A percentile compares a stretch with the other conserved stretches of the same genome.
Conservation (phyloP, 2,888 invertebrate species). For the Macrophya alboannulata region DNA sequence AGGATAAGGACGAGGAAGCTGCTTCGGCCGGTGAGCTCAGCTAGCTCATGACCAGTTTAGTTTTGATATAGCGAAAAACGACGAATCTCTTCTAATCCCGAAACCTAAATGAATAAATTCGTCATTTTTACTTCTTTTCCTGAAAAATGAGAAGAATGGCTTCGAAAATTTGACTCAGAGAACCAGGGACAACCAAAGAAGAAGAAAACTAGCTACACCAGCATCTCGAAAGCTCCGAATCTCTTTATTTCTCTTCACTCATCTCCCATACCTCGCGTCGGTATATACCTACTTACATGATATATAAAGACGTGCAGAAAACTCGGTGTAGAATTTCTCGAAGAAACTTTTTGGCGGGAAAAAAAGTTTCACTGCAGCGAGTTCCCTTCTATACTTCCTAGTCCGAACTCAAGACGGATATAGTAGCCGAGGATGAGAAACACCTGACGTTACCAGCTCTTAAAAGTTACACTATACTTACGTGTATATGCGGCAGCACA, state of each 20-base stretch:
- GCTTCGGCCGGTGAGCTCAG: not conserved
- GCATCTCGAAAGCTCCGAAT: constrained; percentile 32
- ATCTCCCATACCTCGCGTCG: not conserved
- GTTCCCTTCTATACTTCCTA: not conserved
- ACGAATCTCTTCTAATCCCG: constrained; percentile 5
- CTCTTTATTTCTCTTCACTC: not conserved
- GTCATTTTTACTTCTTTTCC: not conserved
- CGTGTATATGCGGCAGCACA: not conserved
- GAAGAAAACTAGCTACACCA: not conserved
- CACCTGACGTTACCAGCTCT: constrained; percentile 26
- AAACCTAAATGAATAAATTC: not conserved
- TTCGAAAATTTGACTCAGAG: not conserved
- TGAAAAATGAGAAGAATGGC: not conserved
- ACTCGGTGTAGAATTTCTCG: not conserved
- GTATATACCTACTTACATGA: no score
- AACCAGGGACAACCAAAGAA: not conserved
- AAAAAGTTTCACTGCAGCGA: not conserved
- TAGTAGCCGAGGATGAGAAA: not conserved
- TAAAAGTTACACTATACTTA: constrained; percentile 34
- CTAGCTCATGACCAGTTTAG: not conserved
- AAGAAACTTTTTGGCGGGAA: not conserved
- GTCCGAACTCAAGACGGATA: not conserved
- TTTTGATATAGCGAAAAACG: not conserved
- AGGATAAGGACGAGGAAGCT: not conserved
- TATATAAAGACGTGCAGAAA: constrained; percentile 2